Evolutionary conservation across 2,888 invertebrate genomes (phyloP), one percentile per base, ranked within the genome.

Genomic region (Ischnus inquisitorius): DNA sequence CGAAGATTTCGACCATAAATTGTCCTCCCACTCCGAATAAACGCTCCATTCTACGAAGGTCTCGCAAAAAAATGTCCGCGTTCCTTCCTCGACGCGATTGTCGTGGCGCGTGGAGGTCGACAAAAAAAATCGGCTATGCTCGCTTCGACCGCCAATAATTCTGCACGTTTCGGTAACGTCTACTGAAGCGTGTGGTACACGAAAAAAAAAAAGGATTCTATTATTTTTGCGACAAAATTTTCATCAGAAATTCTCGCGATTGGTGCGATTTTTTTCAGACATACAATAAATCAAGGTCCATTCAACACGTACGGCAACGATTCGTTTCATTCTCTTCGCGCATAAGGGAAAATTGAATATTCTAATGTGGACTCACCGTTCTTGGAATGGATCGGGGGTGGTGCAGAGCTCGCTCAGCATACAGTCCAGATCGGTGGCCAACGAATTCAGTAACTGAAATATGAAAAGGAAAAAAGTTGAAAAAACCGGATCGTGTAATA

Each of bases 321-420:
- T n/a, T n/a, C n/a, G n/a, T n/a, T n/a, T n/a, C n/a, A n/a, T n/a
- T n/a, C n/a, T n/a, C n/a, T n/a, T n/a, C n/a, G n/a, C n/a, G n/a
- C n/a, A 46, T 46, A 3, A 12, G 12, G 41, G n/a, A n/a, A 67
- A 28, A 67, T 14, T 3, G 16, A 54, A 54, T 6, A 75, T n/a
- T 34, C 22, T 14, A 28, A 41, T 60, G 2, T 51, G 12, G 78
- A 90, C 92, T 92, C 87, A 93, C 92, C 91, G 84, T 8, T 84
- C 90, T 87, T 92, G 89, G 86, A 90, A 92, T 83, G 91, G 90
- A 88, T 92, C 92, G 51, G 95, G 95, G 79, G 96, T 95, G 88
- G 97, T 96, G 91, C 97, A 97, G 83, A 98, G 95, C 93, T 97
- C 97, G 90, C 96, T 96, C 90, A 98, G 95, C 97, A 97, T 97